These are phyloP conservation scores for Oncorhynchus kisutch DNA, from an alignment of 2,113 vertebrate species.

Conservation along the genomic window DNA sequence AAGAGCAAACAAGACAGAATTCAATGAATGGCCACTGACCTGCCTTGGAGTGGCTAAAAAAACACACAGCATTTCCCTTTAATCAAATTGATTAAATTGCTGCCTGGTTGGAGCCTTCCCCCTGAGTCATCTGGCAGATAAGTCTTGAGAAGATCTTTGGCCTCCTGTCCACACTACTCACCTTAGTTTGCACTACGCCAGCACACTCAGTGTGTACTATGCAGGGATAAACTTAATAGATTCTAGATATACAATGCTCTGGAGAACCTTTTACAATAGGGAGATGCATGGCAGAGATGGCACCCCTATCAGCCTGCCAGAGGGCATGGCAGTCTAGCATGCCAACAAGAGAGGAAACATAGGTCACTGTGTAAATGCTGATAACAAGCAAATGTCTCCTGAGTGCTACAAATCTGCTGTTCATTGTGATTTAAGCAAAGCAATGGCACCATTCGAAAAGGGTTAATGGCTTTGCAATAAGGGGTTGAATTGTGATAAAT, in stretches of 20 bases:
- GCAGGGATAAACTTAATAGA: too few relatives aligned
- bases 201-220: not conserved
- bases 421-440: not conserved
- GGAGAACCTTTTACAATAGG: not conserved
- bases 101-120: conserved; percentile 61
- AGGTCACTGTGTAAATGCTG: not conserved
- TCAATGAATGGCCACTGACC: conserved; percentile 65
- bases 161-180: conserved; percentile 58
- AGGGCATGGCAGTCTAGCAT: not conserved
- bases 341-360: not conserved
- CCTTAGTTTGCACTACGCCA: conserved; percentile 25
- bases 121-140: conserved; percentile 68
- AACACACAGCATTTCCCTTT: conserved; percentile 70
- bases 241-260: not conserved
- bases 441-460: not conserved
- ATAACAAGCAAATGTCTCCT: not conserved
- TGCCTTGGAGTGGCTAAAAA: conserved; percentile 69
- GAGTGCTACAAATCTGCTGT: not conserved
- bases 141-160: conserved; percentile 46
- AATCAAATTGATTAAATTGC: conserved; percentile 75
- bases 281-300: not conserved
- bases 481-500: not conserved
- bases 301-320: not conserved
- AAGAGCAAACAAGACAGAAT: conserved; percentile 65
- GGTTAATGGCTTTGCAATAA: not conserved